Evolutionary conservation across 2,888 invertebrate species (phyloP).

Genomic region (Unio pictorum): DNA sequence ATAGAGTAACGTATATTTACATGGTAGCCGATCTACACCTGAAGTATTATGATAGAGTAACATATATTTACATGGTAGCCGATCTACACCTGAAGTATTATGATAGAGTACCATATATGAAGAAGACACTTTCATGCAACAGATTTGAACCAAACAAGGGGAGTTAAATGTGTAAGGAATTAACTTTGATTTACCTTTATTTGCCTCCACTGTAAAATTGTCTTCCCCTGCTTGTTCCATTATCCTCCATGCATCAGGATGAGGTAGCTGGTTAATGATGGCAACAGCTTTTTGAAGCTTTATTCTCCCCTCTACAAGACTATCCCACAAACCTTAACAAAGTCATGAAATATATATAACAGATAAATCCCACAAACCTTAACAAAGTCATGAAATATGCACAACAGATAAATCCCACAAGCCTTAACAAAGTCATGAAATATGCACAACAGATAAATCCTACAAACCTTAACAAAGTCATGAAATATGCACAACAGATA

Average conservation of each 20-base stretch:
- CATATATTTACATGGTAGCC: no score
- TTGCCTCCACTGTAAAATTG: slow-evolving; percentile 55
- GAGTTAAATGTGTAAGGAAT: not conserved
- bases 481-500: not conserved
- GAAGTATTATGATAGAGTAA: no score
- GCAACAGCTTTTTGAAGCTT: slow-evolving; percentile 86
- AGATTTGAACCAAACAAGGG: no score
- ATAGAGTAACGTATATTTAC: no score
- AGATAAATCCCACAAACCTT: slow-evolving; percentile 3
- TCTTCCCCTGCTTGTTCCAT: slow-evolving; percentile 71
- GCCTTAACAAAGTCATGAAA: not conserved
- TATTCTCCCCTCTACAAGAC: slow-evolving; percentile 87
- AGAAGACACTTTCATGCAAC: no score
- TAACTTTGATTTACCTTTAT: slow-evolving; percentile 37
- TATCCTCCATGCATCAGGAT: slow-evolving; percentile 75
- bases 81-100: no score
- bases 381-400: not conserved
- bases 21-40: no score
- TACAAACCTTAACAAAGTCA: not conserved
- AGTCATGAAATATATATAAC: not conserved
- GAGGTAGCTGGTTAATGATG: slow-evolving; percentile 85
- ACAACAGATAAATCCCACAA: not conserved
- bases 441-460: not conserved
- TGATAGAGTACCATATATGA: no score
- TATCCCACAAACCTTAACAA: slow-evolving; percentile 82